Conservation (phyloP, 2,888 invertebrate genomes). For the Hyles lineata region DNA sequence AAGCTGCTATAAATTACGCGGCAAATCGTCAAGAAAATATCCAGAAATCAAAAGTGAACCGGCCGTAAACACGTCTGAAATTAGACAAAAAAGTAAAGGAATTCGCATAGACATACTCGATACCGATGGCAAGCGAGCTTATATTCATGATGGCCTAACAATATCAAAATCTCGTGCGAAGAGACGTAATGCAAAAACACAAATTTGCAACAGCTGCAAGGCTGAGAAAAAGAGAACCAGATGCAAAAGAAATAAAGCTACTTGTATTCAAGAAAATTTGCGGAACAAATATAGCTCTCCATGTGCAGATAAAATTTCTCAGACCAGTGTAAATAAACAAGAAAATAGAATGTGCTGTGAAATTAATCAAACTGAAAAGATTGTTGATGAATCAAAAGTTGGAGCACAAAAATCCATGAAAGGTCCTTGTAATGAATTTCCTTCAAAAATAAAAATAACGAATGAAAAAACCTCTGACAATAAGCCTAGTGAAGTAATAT, state of each 20-base stretch:
- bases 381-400: neutral
- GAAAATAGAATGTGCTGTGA: neutral
- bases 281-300: neutral
- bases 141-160: neutral
- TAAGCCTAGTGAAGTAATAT: neutral
- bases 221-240: neutral
- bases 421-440: neutral
- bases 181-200: neutral
- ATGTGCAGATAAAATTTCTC: neutral
- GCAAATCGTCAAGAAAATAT: neutral
- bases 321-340: neutral
- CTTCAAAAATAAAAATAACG: no score
- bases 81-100: neutral
- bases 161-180: neutral
- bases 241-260: neutral
- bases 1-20: neutral
- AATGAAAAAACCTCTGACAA: neutral
- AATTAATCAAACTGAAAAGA: neutral
- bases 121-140: neutral
- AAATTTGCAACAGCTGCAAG: neutral
- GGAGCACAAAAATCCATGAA: neutral
- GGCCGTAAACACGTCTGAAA: neutral
- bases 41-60: neutral
- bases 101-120: constrained; percentile 3
- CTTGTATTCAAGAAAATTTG: neutral